These are phyloP conservation scores for Forbesichthys agassizii DNA, from an alignment of 2,113 vertebrate genomes.

Conservation along the genomic window DNA sequence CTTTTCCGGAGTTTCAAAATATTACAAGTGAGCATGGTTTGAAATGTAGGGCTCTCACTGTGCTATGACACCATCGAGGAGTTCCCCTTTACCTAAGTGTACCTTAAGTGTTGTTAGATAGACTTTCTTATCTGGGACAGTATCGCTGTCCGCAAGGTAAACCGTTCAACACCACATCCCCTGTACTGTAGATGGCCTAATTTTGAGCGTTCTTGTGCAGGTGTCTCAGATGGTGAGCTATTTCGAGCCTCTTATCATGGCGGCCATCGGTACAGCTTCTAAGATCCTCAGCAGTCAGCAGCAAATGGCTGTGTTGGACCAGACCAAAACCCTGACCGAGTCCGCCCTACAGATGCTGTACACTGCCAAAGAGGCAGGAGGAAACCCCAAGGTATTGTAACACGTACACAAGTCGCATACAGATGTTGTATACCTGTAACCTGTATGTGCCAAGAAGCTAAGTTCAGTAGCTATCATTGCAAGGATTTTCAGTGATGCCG, in stretches of 20 bases:
- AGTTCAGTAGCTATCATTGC: no score
- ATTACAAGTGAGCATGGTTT: no score
- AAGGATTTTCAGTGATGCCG: no score
- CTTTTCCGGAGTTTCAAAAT: no score
- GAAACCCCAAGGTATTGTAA: conserved; percentile 90
- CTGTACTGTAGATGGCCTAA: neutral
- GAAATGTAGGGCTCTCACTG: no score
- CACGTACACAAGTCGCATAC: neutral
- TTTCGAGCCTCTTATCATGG: conserved; percentile 94
- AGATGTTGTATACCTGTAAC: no score
- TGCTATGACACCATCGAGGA: no score
- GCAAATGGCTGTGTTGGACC: conserved; percentile 98
- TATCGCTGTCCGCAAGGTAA: neutral
- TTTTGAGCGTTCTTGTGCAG: conserved; percentile 59
- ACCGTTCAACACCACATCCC: neutral
- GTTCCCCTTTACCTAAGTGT: no score
- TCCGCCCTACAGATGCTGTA: conserved; percentile 96
- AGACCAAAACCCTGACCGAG: conserved; percentile 94
- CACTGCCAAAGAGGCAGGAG: conserved; percentile 95
- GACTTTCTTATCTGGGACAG: no score
- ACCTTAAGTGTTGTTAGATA: no score
- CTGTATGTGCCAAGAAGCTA: no score
- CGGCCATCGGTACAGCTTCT: conserved; percentile 88
- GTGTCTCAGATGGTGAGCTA: conserved; percentile 98
- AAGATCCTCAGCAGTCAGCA: conserved; percentile 96